Conservation (phyloP, 2,113 vertebrate genomes). For the Camelus dromedarius region DNA sequence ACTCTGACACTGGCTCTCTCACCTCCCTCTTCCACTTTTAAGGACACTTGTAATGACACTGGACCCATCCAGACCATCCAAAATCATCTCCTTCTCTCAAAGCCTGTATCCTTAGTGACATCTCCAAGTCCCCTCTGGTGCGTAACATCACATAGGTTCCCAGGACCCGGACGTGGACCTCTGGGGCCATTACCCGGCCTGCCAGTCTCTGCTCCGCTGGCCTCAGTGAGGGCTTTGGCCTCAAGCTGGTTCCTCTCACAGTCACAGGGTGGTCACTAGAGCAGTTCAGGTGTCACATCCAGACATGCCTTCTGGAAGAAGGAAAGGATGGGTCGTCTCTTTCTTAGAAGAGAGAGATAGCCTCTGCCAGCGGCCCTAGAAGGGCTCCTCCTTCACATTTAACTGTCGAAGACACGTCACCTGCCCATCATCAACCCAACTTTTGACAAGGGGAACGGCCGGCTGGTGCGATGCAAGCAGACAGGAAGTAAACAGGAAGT, state of each 20-base stretch:
- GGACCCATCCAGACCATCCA: neutral
- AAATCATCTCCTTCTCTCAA: neutral
- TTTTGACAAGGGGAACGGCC: neutral
- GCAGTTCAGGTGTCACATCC: neutral
- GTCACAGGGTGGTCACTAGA: neutral
- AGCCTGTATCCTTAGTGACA: neutral
- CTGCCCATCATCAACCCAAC: neutral
- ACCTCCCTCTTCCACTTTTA: neutral
- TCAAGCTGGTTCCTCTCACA: neutral
- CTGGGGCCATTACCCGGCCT: too few species aligned
- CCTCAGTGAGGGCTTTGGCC: neutral
- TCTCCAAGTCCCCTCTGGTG: neutral
- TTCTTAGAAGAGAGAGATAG: slow-evolving; percentile 11
- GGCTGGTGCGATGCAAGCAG: neutral
- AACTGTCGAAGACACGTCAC: neutral
- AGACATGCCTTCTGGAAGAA: neutral
- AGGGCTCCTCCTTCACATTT: neutral
- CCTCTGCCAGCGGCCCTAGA: neutral
- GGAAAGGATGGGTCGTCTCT: neutral
- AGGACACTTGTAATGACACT: neutral
- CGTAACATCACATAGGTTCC: neutral
- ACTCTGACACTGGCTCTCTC: neutral
- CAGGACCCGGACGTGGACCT: neutral
- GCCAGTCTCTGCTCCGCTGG: neutral
- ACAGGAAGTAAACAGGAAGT: neutral